These are phyloP conservation scores for Notechis scutatus DNA, from an alignment of 2,113 vertebrate genomes.

Conservation along the genomic window DNA sequence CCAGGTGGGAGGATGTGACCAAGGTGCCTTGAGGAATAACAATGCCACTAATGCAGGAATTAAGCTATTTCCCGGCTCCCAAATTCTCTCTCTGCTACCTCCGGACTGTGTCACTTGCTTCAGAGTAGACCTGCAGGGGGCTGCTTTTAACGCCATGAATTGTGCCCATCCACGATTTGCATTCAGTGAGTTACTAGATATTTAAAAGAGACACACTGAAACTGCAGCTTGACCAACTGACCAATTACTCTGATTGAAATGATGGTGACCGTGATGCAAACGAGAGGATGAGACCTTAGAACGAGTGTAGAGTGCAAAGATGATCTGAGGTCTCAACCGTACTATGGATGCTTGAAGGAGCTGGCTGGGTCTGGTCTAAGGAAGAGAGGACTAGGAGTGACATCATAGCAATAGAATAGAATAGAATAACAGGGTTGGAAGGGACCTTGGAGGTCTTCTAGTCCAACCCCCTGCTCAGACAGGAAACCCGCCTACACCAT, in stretches of 20 bases:
- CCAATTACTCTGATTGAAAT: not conserved
- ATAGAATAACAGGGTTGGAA: no score
- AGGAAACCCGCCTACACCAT: no score
- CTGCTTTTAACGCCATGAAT: not conserved
- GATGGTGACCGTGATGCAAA: not conserved
- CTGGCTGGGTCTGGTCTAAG: not conserved
- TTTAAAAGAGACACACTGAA: not conserved
- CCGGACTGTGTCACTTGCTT: not conserved
- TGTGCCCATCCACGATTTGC: not conserved
- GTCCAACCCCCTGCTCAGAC: no score
- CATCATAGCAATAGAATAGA: not conserved
- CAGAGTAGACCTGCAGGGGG: not conserved
- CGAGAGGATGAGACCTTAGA: not conserved
- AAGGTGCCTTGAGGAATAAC: not conserved
- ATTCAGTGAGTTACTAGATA: not conserved
- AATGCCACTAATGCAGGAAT: not conserved
- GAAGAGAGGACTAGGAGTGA: not conserved
- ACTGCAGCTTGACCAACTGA: not conserved
- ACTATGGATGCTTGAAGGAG: not conserved
- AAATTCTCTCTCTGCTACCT: not conserved
- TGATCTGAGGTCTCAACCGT: not conserved
- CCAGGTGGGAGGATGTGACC: not conserved
- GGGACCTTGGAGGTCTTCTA: no score
- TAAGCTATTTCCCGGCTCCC: not conserved
- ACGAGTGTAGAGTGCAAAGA: not conserved